Base-by-base conservation (phyloP, 1,140 invertebrate species). In the Spodoptera litura region DNA sequence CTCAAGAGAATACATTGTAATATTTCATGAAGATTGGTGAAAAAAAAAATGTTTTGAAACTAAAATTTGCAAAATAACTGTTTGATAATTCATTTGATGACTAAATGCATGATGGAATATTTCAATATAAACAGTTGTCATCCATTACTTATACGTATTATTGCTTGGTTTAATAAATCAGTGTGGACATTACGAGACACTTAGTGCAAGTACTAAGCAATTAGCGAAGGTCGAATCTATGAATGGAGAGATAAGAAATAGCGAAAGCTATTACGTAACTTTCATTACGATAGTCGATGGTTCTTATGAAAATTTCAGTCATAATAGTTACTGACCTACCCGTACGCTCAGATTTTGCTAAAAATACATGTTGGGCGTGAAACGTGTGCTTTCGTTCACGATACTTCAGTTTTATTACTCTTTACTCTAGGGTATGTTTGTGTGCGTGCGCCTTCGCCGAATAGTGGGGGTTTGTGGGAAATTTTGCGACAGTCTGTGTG, bases 281-380 rank as follows among this genome's bases (percentile, higher is more conserved):
- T 81, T 83, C 81, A 78, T 86, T 85, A 87, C 83, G 84, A 85
- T 81, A 82, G 78, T 70, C 72, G 74, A 72, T 78, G 72, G 31
- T 58, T 78, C 87, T 92, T 90, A 92, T 91, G 89, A 88, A 85
- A 87, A 86, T 88, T 86, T 90, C 86, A 91, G 89, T 91, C 87
- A 90, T 87, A 91, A 90, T 90, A 90, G 85, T 89, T 88, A 90
- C 90, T 91, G 91, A 93, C 92, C 91, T 93, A 93, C 86, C 85
- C 86, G 81, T 89, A 89, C 87, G 83, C 82, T 85, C 83, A 86
- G 84, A 89, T 85, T 88, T 91, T 70, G 87, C 89, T 94, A 91
- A 93, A 93, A 90, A 91, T 93, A 92, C 75, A 85, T 83, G 76
- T 79, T 80, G 82, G 78, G 76, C 64, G 84, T 82, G 77, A 88